Percentiles rank a stretch among this genome's conserved stretches.
phyloP scores from a whole-genome alignment of 2,113 vertebrate species.

The Seriola rivoliana region DNA sequence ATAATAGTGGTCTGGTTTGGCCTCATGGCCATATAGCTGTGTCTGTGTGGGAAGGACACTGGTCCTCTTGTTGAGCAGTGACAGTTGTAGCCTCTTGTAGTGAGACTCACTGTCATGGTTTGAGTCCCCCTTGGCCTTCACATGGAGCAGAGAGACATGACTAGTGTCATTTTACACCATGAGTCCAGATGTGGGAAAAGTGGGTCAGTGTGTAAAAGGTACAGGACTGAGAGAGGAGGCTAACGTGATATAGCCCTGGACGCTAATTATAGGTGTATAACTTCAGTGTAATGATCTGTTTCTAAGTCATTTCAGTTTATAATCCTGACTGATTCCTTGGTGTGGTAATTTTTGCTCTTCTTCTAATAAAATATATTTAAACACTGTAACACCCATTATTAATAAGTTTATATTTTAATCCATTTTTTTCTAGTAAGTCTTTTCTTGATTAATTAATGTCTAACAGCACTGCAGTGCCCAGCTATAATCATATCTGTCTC shows the following conservation, averaged over 20 bases:
- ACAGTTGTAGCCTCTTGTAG: slow-evolving; percentile 1
- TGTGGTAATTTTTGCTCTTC: neutral
- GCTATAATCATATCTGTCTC: neutral
- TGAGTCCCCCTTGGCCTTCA: slow-evolving; percentile 76
- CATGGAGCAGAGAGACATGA: slow-evolving; percentile 41
- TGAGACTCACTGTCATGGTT: slow-evolving; percentile 19
- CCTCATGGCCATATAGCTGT: neutral
- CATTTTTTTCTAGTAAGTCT: neutral
- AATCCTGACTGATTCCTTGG: neutral
- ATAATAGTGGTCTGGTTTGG: neutral
- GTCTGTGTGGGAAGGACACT: neutral
- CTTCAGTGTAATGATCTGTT: slow-evolving; percentile 4
- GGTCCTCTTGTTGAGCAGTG: neutral
- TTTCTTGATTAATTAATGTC: too few species aligned
- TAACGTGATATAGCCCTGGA: neutral
- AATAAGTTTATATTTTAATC: neutral
- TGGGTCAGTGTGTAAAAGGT: slow-evolving; percentile 22
- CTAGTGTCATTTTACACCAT: slow-evolving; percentile 22
- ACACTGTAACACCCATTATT: neutral
- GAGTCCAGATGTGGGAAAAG: slow-evolving; percentile 29
- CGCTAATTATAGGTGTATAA: neutral
- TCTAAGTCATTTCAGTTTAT: neutral
- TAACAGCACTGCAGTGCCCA: neutral
- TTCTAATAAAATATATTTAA: slow-evolving; percentile 3
- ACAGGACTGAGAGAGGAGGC: neutral